Base-by-base conservation (phyloP, 1,140 invertebrate species). In the Lordiphosa stackelbergi region DNA sequence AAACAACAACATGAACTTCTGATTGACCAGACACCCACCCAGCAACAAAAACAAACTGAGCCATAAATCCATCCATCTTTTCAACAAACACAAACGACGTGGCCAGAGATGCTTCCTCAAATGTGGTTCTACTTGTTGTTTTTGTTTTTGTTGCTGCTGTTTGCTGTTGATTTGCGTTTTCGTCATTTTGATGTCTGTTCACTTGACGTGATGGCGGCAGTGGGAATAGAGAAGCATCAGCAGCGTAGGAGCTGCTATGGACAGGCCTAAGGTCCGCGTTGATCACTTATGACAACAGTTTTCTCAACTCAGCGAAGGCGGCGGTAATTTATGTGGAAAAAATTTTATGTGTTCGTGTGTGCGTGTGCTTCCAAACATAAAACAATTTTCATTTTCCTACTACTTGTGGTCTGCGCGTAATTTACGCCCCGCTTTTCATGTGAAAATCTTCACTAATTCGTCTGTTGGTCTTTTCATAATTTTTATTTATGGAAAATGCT, bases 121-220 rank as follows among this genome's bases (percentile, higher is more conserved):
- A 24, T 24, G 22, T 24, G 22, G 2, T 19, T 19, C 19, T n/a
- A n/a, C n/a, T 19, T 11, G 9, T 19, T 11, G 8, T 22, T 48
- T 24, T 41, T 69, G 49, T 46, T 66, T 36, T 41, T 55, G 34
- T 34, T 53, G 34, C 34, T 52, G 11, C 38, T 65, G 72, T 83
- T 83, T 83, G 78, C 77, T 84, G 77, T 84, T 83, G 77, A 83
- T 83, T 83, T 83, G 77, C 69, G 77, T 83, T 83, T 83, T 83
- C 77, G 77, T 83, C 77, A 83, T 83, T 84, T 77, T 83, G 62
- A 83, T 84, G 78, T 77, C 77, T 84, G 78, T 77, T 77, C 65
- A 72, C 55, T 83, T 83, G 77, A 83, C 78, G 73, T 69, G 69
- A 42, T 69, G 69, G 46, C 70, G 69, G 46, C 70, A 65, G 66